Percentiles rank a stretch among this genome's conserved stretches.
Conservation (phyloP, 2,113 vertebrate genomes). For the Sylvilagus bachmani region DNA sequence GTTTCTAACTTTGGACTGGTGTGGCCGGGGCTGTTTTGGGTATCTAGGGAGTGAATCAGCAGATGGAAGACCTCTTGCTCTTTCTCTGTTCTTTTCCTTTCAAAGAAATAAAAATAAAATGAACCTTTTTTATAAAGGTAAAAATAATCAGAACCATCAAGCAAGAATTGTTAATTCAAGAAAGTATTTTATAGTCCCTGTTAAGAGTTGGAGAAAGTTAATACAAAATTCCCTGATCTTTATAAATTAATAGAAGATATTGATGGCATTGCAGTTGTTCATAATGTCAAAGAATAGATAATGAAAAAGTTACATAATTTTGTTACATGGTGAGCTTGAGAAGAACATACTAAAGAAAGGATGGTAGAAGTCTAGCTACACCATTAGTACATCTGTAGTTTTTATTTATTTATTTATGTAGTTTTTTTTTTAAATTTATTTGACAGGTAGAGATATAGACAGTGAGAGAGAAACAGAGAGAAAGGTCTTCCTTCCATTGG, state of each 20-base stretch:
- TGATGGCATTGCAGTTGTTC: background rate
- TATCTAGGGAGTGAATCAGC: too few species aligned
- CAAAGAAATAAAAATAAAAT: too few species aligned
- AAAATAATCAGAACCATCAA: background rate
- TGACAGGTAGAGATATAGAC: too few species aligned
- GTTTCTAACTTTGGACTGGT: too few species aligned
- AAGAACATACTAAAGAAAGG: background rate
- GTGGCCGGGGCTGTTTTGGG: too few species aligned
- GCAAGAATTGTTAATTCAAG: conserved; percentile 34
- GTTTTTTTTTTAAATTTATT: too few species aligned
- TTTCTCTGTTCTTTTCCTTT: too few species aligned
- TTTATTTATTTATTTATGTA: background rate
- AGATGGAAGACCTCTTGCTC: too few species aligned
- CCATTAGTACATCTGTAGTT: background rate
- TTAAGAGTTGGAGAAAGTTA: conserved; percentile 39
- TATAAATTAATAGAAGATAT: background rate
- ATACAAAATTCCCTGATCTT: background rate
- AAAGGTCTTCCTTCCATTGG: too few species aligned
- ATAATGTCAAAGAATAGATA: background rate
- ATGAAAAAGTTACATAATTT: background rate
- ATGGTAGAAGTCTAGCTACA: background rate
- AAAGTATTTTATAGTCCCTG: background rate
- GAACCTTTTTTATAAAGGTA: background rate
- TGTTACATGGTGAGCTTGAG: background rate
- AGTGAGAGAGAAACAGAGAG: too few species aligned